Percentiles rank a stretch among this genome's conserved stretches.
Conservation (phyloP, 2,888 invertebrate species). For the Vesta saturnalis region DNA sequence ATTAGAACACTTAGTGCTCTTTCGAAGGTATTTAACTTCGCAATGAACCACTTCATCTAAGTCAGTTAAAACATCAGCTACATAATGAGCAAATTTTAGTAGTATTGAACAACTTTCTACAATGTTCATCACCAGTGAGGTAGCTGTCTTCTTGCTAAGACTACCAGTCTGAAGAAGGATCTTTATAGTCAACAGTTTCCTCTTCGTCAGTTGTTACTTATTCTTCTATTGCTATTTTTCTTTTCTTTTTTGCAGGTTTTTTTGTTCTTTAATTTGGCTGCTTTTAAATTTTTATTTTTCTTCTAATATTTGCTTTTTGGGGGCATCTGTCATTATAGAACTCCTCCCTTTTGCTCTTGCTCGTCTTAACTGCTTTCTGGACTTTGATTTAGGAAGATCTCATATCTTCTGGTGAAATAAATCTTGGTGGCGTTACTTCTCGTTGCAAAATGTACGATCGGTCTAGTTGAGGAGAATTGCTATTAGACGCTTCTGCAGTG, state of each 20-base stretch:
- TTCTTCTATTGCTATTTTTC: slow-evolving; percentile 14
- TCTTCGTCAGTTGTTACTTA: slow-evolving; percentile 9
- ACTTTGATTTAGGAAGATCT: slow-evolving; percentile 7
- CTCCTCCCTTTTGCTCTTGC: slow-evolving; percentile 10
- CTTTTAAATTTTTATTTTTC: slow-evolving; percentile 17
- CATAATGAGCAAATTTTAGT: slow-evolving; percentile 13
- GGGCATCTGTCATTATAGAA: slow-evolving; percentile 5
- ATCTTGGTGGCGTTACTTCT: slow-evolving; percentile 22
- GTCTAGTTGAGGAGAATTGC: slow-evolving; percentile 22
- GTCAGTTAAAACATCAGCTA: slow-evolving; percentile 14
- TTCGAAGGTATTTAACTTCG: slow-evolving; percentile 14
- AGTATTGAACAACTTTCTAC: slow-evolving; percentile 12
- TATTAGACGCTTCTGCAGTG: slow-evolving; percentile 15
- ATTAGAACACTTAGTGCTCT: slow-evolving; percentile 14
- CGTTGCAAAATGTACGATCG: slow-evolving; percentile 21
- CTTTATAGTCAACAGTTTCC: slow-evolving; percentile 20
- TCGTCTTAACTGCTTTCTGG: slow-evolving; percentile 11
- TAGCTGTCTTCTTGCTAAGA: slow-evolving; percentile 10
- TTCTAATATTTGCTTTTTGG: slow-evolving; percentile 15
- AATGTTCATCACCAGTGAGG: slow-evolving; percentile 15
- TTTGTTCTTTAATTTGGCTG: slow-evolving; percentile 11
- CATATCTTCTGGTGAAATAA: slow-evolving; percentile 16
- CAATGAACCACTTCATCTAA: slow-evolving; percentile 4
- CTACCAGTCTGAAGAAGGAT: slow-evolving; percentile 20
- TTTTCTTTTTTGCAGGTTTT: slow-evolving; percentile 15